Percentiles rank a stretch among this genome's conserved stretches.
Evolutionary conservation across 2,888 invertebrate genomes (phyloP).

Genomic region (Cosmia trapezina): DNA sequence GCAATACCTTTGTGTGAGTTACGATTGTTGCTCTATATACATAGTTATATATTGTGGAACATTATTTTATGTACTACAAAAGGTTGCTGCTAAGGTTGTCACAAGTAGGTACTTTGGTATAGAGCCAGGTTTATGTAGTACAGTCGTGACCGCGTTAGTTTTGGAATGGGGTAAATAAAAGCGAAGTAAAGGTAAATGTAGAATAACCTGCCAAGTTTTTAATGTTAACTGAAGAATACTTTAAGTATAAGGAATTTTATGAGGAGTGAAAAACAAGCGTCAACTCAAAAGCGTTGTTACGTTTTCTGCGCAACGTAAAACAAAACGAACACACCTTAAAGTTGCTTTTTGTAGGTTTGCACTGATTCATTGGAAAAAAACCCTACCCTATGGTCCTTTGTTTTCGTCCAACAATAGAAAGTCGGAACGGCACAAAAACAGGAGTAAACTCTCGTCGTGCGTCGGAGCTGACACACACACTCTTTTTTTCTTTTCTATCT

Average conservation of each 20-base stretch:
- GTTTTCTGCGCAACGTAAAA: too few species aligned
- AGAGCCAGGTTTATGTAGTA: background rate
- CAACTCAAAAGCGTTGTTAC: too few species aligned
- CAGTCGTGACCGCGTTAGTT: background rate
- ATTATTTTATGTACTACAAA: conserved; percentile 39
- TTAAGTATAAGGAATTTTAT: background rate
- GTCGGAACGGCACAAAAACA: too few species aligned
- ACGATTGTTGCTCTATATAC: conserved; percentile 51
- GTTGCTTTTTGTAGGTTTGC: too few species aligned
- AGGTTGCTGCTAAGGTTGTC: conserved; percentile 47
- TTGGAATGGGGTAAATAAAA: background rate
- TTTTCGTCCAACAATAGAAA: too few species aligned
- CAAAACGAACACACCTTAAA: too few species aligned
- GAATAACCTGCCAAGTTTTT: background rate
- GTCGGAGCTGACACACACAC: too few species aligned
- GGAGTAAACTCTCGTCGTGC: too few species aligned
- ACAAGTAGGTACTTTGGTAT: conserved; percentile 3
- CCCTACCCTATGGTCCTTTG: too few species aligned
- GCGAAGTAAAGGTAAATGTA: background rate
- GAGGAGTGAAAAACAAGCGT: too few species aligned
- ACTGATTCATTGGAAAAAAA: too few species aligned
- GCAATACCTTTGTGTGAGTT: conserved; percentile 70
- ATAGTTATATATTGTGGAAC: conserved; percentile 14
- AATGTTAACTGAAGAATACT: background rate
- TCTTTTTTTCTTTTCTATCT: too few species aligned